Base-by-base conservation (phyloP, 2,113 vertebrate genomes). In the Colius striatus region DNA sequence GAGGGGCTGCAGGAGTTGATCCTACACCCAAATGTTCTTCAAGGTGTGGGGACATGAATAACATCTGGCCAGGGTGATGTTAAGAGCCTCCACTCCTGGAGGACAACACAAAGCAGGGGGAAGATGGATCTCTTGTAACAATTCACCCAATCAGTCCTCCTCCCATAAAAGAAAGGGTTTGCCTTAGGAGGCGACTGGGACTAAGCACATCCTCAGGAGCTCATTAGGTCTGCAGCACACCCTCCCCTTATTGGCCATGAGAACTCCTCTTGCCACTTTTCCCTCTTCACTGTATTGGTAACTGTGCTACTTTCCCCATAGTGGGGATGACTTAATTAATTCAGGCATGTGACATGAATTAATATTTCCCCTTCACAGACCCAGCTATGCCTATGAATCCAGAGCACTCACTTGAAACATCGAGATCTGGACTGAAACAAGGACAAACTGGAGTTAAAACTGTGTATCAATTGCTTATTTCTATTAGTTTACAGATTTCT, bases 61-160 rank as follows among this genome's bases (percentile, higher is more conserved):
- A 27, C 47, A 23, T 15, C 10, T 6, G 5, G 4, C 8, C 57
- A 62, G n/a, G 41, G 22, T 53, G 8, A 22, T 5, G 0, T n/a
- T n/a, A 20, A n/a, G 26, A 86, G 29, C 53, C 55, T 23, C 21
- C 16, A 32, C 1, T 6, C 58, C 25, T 15, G 30, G 22, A 75
- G 36, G 6, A n/a, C 32, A 60, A 63, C 18, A 45, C 16, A 66
- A 63, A 57, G 27, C n/a, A 76, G 14, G 21, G 11, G 23, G 20
- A 51, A 87, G 36, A 27, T 30, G 5, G 61, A 70, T 32, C 41
- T 5, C 25, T 50, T 21, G 16, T 20, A 22, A 47, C 7, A 61
- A 72, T 32, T 51, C 32, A 25, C 10, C 34, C 16, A 21, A 13
- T 4, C 57, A 74, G 30, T 4, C 16, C 80, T 67, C 22, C 16